Conservation (phyloP, 2,113 vertebrate species). For the Grammomys dolichurus region DNA sequence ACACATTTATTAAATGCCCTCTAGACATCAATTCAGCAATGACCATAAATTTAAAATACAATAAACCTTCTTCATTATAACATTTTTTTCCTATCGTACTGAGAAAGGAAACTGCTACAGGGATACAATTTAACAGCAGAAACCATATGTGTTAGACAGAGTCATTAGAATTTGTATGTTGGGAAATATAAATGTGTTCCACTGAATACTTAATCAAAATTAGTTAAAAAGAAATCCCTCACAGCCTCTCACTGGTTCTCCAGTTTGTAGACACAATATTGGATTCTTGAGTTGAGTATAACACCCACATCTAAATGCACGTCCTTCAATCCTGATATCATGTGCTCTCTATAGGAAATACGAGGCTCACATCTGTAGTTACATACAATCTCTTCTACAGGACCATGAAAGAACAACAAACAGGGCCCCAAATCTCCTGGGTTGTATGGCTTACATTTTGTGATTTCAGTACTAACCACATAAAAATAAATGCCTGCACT, state of each 20-base stretch:
- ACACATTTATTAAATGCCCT: constrained; percentile 48
- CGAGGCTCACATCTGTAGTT: not conserved
- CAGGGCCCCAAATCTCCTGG: not conserved
- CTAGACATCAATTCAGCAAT: constrained; percentile 52
- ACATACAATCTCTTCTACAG: not conserved
- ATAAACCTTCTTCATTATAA: constrained; percentile 45
- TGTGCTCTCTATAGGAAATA: not conserved
- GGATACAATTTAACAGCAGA: constrained; percentile 63
- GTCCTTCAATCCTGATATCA: fast-evolving
- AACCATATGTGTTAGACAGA: constrained; percentile 64
- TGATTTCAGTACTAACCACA: not conserved
- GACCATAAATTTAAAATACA: constrained; percentile 72
- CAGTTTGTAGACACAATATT: not conserved
- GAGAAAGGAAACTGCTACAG: constrained; percentile 71
- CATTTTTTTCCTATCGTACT: constrained; percentile 30
- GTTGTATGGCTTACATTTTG: not conserved
- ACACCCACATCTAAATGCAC: not conserved
- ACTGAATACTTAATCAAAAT: constrained; percentile 76
- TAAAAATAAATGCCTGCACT: not conserved
- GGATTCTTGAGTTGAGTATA: not conserved
- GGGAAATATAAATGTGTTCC: constrained; percentile 71
- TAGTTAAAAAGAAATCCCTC: constrained; percentile 77
- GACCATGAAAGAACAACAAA: not conserved
- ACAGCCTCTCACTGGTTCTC: not conserved
- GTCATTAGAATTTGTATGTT: constrained; percentile 66